Conservation (phyloP, 2,888 invertebrate species). For the Diogma glabrata region DNA sequence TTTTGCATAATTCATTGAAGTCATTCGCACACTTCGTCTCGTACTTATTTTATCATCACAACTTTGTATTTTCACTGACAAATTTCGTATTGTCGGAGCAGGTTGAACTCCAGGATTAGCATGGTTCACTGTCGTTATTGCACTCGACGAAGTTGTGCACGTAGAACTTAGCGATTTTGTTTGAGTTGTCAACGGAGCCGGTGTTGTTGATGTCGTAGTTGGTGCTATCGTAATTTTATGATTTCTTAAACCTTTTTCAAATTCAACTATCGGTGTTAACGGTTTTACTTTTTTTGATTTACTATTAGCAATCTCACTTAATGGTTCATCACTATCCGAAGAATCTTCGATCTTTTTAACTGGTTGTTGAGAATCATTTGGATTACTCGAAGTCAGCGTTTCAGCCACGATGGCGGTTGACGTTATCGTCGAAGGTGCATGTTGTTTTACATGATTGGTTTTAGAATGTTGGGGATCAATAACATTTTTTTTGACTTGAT, state of each 20-base stretch:
- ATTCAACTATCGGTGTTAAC: constrained; percentile 11
- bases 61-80: constrained; percentile 21
- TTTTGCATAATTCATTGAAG: constrained; percentile 7
- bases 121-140: constrained; percentile 5
- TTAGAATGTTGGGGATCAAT: too few relatives aligned
- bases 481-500: too few relatives aligned
- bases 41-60: constrained; percentile 42
- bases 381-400: not conserved
- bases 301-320: constrained; percentile 52
- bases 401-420: too few relatives aligned
- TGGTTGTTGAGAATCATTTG: not conserved
- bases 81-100: constrained; percentile 18
- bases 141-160: constrained; percentile 19
- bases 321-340: constrained; percentile 71
- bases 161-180: constrained; percentile 18
- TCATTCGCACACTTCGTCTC: constrained; percentile 41
- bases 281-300: constrained; percentile 40
- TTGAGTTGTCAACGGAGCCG: constrained; percentile 10
- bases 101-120: too few relatives aligned
- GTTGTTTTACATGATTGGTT: too few relatives aligned
- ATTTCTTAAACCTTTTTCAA: too few relatives aligned
- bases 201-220: not conserved
- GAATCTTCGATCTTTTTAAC: constrained; percentile 45
- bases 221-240: not conserved
- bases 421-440: not conserved